A percentile compares a stretch with the other conserved stretches of the same genome.
These are phyloP conservation scores for Symphodus melops DNA, from an alignment of 2,113 vertebrate species.

Conservation along the genomic window DNA sequence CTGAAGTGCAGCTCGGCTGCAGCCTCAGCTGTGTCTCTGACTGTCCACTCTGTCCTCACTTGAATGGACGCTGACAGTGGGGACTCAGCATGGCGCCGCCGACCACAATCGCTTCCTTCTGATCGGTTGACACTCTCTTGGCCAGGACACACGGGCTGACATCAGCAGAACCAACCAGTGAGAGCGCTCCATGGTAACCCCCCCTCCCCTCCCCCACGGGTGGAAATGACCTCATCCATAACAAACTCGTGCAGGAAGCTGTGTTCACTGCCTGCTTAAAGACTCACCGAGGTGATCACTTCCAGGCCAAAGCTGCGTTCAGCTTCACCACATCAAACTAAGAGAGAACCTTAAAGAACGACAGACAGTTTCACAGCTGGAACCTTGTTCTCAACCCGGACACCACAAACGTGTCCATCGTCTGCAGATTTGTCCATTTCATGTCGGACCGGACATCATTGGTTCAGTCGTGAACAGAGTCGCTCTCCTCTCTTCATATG, in stretches of 20 bases:
- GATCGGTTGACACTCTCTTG: slow-evolving; percentile 42
- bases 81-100: slow-evolving; percentile 35
- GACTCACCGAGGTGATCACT: background rate
- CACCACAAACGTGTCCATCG: too few species aligned
- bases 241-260: slow-evolving; percentile 31
- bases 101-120: slow-evolving; percentile 25
- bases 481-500: background rate
- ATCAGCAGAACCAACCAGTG: slow-evolving; percentile 39
- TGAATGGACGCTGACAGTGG: slow-evolving; percentile 51
- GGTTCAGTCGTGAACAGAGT: background rate
- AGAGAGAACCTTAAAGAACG: too few species aligned
- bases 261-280: slow-evolving; percentile 1
- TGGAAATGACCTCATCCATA: slow-evolving; percentile 50
- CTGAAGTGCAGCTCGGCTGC: slow-evolving; percentile 16
- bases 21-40: slow-evolving; percentile 41
- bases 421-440: background rate
- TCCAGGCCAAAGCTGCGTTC: background rate
- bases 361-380: too few species aligned
- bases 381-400: too few species aligned
- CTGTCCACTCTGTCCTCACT: slow-evolving; percentile 46
- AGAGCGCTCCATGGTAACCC: slow-evolving; percentile 56
- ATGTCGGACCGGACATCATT: background rate
- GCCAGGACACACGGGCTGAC: slow-evolving; percentile 44
- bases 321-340: background rate
- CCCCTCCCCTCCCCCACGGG: slow-evolving; percentile 8